Evolutionary conservation across 2,888 invertebrate genomes (phyloP).

Genomic region (Andrena haemorrhoa): DNA sequence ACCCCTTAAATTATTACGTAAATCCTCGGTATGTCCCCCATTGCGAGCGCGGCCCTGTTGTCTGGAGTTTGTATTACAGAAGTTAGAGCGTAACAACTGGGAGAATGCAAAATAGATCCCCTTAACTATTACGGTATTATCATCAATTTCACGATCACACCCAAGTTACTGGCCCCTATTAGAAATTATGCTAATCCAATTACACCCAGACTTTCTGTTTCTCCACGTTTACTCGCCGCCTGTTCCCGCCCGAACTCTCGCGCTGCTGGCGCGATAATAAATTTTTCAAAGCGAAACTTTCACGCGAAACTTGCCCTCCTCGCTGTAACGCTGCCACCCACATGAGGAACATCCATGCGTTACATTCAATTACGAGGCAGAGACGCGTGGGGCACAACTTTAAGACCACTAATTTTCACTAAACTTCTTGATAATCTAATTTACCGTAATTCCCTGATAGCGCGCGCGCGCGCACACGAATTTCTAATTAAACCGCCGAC

Average conservation of each 20-base stretch:
- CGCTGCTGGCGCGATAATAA: neutral
- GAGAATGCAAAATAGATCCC: conserved; percentile 19
- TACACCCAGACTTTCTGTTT: conserved; percentile 13
- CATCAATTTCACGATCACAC: conserved; percentile 26
- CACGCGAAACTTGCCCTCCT: neutral
- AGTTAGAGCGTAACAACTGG: conserved; percentile 30
- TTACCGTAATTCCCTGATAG: conserved; percentile 43
- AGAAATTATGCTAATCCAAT: conserved; percentile 23
- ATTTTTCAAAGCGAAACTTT: conserved; percentile 9
- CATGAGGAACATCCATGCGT: neutral
- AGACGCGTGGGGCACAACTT: neutral
- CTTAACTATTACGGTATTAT: conserved; percentile 25
- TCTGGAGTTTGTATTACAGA: conserved; percentile 26
- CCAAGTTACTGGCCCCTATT: conserved; percentile 16
- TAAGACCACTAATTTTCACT: conserved; percentile 28
- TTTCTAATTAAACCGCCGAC: conserved; percentile 45
- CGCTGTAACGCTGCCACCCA: neutral
- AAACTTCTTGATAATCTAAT: conserved; percentile 32
- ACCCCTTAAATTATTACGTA: conserved; percentile 24
- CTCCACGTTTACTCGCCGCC: neutral
- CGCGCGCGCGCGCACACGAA: neutral
- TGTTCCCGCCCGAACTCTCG: neutral
- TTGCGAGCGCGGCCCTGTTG: conserved; percentile 9
- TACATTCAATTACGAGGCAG: neutral
- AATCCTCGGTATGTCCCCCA: conserved; percentile 23